Conservation (phyloP, 2,797 vertebrate genomes). For the Sebastes taczanowskii region DNA sequence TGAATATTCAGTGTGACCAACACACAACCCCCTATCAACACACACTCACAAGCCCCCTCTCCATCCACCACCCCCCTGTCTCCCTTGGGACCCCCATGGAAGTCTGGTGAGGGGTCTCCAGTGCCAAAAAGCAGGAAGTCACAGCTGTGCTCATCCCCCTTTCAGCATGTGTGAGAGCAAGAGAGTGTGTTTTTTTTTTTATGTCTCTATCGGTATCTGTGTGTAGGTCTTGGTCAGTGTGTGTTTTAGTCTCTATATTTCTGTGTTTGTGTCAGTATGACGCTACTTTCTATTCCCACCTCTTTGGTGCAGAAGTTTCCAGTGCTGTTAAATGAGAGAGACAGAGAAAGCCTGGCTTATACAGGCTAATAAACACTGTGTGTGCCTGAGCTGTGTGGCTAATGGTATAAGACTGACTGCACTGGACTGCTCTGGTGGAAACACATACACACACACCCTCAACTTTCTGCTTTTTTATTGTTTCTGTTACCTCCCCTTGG, state of each 20-base stretch:
- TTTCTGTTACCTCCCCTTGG: constrained; percentile 6
- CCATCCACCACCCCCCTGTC: constrained; percentile 30
- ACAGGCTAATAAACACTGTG: constrained; percentile 57
- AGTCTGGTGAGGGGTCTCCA: constrained; percentile 65
- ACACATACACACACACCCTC: constrained; percentile 30
- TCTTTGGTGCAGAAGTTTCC: constrained; percentile 61
- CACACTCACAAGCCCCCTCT: constrained; percentile 27
- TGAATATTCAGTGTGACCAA: constrained; percentile 16
- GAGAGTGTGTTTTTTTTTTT: constrained; percentile 37
- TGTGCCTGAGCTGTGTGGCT: constrained; percentile 49
- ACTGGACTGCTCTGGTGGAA: constrained; percentile 44
- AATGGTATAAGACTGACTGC: constrained; percentile 43
- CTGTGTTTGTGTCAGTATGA: constrained; percentile 45
- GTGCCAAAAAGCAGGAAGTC: constrained; percentile 76
- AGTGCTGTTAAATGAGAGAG: constrained; percentile 46
- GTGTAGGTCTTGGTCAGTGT: constrained; percentile 46
- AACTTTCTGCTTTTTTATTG: constrained; percentile 15
- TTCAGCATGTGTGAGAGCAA: constrained; percentile 46
- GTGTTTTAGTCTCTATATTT: constrained; percentile 4
- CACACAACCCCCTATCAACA: constrained; percentile 27
- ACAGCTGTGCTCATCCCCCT: constrained; percentile 78
- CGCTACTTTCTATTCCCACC: constrained; percentile 52
- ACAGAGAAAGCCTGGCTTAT: constrained; percentile 46
- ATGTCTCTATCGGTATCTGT: constrained; percentile 40
- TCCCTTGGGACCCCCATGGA: constrained; percentile 57